These are phyloP conservation scores for Drosophila nebulosa DNA, from an alignment of 1,140 invertebrate species.

Conservation along the genomic window DNA sequence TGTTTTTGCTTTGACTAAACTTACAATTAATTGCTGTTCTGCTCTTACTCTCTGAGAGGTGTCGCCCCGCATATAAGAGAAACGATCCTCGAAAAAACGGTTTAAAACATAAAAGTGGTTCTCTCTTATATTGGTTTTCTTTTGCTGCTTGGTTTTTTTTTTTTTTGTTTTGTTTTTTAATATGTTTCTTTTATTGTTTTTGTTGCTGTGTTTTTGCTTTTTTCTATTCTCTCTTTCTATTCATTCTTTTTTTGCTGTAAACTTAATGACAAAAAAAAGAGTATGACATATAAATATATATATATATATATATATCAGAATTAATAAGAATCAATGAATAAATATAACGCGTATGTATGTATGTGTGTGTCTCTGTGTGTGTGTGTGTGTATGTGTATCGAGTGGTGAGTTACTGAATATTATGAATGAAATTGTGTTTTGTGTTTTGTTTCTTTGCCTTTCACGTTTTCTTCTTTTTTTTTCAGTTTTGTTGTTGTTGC, in stretches of 20 bases:
- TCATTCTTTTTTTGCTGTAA: slow-evolving; percentile 14
- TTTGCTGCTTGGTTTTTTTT: slow-evolving; percentile 36
- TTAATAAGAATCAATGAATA: slow-evolving; percentile 79
- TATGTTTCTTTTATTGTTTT: neutral
- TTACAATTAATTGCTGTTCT: slow-evolving; percentile 79
- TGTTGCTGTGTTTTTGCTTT: neutral
- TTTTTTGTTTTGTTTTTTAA: slow-evolving; percentile 16
- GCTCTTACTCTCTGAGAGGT: slow-evolving; percentile 60
- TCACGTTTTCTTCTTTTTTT: neutral
- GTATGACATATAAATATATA: neutral
- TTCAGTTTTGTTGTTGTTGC: slow-evolving; percentile 1
- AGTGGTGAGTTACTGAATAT: slow-evolving; percentile 32
- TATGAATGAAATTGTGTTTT: slow-evolving; percentile 5
- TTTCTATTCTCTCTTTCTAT: neutral
- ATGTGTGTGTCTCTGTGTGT: slow-evolving; percentile 20
- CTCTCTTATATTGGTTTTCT: slow-evolving; percentile 36
- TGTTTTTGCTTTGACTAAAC: slow-evolving; percentile 79
- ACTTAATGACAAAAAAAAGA: slow-evolving; percentile 62
- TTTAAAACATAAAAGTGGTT: slow-evolving; percentile 67
- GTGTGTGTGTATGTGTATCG: slow-evolving; percentile 26
- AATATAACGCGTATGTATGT: slow-evolving; percentile 70
- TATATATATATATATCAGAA: slow-evolving; percentile 44
- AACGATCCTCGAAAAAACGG: slow-evolving; percentile 53
- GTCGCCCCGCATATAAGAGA: neutral
- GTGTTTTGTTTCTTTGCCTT: neutral